phyloP scores from a whole-genome alignment of 2,888 invertebrate species.

The Notodonta dromedarius region DNA sequence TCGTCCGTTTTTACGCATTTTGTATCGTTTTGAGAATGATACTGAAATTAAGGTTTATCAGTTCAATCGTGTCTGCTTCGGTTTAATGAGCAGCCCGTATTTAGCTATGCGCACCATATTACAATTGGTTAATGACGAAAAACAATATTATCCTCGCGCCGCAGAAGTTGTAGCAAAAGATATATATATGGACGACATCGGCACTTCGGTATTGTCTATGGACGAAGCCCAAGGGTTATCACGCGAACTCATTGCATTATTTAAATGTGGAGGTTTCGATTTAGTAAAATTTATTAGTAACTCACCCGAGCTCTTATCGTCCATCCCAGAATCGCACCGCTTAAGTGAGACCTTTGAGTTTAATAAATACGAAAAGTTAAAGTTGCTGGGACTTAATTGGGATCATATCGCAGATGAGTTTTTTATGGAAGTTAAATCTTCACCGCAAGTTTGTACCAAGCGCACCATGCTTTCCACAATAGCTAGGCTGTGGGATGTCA shows the following conservation, averaged over 20 bases:
- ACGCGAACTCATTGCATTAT: neutral
- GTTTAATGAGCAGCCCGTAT: neutral
- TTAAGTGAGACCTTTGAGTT: neutral
- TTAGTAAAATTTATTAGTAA: neutral
- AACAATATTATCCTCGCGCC: neutral
- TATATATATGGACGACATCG: neutral
- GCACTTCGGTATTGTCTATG: neutral
- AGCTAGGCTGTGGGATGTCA: conserved; percentile 16
- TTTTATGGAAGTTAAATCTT: neutral
- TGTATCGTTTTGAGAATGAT: neutral
- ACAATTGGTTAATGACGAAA: neutral
- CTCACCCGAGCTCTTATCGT: neutral
- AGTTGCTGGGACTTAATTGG: neutral
- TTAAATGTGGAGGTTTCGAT: neutral
- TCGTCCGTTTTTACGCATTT: neutral
- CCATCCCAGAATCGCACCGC: neutral
- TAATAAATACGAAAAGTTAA: neutral
- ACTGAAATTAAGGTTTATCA: neutral
- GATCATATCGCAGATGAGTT: neutral
- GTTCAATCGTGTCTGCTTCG: neutral
- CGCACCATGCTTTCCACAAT: conserved; percentile 14
- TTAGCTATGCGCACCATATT: neutral
- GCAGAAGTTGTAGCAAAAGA: neutral
- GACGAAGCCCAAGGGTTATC: neutral
- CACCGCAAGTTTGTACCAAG: conserved; percentile 9